A percentile compares a stretch with the other conserved stretches of the same genome.
Conservation (phyloP, 2,113 vertebrate species). For the Halcyon malimbica region DNA sequence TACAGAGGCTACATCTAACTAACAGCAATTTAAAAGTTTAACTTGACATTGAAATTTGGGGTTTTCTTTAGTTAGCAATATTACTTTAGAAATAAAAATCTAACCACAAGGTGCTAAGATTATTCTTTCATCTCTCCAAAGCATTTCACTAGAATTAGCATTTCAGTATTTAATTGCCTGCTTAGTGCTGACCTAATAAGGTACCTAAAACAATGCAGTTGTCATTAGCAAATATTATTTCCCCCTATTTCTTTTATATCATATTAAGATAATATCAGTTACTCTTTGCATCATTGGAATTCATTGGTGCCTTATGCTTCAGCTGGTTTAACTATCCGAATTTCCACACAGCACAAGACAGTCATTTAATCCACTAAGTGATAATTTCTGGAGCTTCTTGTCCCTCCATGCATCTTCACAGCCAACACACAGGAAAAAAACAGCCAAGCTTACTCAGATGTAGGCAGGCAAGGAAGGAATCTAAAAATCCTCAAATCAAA, state of each 20-base stretch:
- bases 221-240: not conserved
- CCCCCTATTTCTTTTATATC: not conserved
- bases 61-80: not conserved
- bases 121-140: not conserved
- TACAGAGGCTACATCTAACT: not conserved
- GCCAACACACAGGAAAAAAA: not conserved
- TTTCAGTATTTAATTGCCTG: not conserved
- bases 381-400: not conserved
- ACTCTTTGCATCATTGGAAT: not conserved
- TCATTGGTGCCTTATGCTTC: not conserved
- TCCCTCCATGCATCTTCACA: not conserved
- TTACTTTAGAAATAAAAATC: not conserved
- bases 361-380: slow-evolving; percentile 7
- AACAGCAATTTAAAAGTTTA: not conserved
- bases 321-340: not conserved
- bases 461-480: not conserved
- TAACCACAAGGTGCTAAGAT: not conserved
- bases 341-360: not conserved
- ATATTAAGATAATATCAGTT: not conserved
- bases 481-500: not conserved
- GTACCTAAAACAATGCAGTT: not conserved
- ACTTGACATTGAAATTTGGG: not conserved
- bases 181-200: not conserved
- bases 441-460: not conserved
- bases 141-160: not conserved